A percentile compares a stretch with the other conserved stretches of the same genome.
Evolutionary conservation across 2,797 vertebrate species (phyloP).

Genomic region (Bradypus variegatus): DNA sequence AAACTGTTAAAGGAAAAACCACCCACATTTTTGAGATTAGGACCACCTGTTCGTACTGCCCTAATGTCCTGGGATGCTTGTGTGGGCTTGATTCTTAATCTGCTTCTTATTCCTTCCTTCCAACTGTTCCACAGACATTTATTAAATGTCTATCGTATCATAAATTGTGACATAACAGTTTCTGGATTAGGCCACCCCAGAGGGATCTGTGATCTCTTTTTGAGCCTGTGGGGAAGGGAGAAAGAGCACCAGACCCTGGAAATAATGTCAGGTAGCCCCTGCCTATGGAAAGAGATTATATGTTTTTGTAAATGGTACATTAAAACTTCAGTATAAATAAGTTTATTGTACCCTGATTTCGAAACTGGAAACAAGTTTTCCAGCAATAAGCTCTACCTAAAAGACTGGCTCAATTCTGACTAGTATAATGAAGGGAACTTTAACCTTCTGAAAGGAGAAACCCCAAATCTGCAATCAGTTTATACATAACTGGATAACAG

Average conservation of each 20-base stretch:
- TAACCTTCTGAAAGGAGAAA: neutral
- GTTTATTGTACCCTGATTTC: neutral
- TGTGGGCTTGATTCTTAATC: neutral
- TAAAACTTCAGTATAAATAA: neutral
- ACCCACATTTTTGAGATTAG: neutral
- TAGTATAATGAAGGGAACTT: neutral
- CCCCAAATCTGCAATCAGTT: neutral
- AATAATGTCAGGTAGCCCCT: neutral
- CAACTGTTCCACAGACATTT: neutral
- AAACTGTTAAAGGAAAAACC: neutral
- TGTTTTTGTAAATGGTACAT: neutral
- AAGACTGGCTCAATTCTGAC: neutral
- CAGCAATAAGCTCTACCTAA: neutral
- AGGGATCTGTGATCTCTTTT: neutral
- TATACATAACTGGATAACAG: neutral
- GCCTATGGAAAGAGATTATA: neutral
- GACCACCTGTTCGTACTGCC: neutral
- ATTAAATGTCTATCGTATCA: neutral
- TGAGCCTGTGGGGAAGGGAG: too few relatives aligned
- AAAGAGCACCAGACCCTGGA: neutral
- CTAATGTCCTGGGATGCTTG: neutral
- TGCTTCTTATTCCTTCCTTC: neutral
- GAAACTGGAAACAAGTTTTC: neutral
- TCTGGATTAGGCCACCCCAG: neutral
- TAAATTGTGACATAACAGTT: neutral